Evolutionary conservation across 1,140 invertebrate species (phyloP).

Genomic region (Berghia stephanieae): DNA sequence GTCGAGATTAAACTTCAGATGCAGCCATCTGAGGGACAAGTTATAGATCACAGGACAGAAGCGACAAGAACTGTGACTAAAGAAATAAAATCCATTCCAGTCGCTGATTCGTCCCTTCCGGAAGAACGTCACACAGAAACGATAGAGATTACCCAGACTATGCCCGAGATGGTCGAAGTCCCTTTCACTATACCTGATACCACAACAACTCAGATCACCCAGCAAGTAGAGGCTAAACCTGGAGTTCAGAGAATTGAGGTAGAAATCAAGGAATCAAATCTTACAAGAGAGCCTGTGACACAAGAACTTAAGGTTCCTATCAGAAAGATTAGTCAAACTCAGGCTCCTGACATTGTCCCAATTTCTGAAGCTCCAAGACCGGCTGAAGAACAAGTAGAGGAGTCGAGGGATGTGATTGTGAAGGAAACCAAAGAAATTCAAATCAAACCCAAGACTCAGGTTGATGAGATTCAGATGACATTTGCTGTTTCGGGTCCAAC

Average conservation of each 20-base stretch:
- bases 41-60: slow-evolving; percentile 47
- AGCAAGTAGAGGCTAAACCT: slow-evolving; percentile 31
- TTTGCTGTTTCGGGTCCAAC: slow-evolving; percentile 26
- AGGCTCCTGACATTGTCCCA: slow-evolving; percentile 21
- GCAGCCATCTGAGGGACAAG: slow-evolving; percentile 38
- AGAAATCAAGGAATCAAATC: slow-evolving; percentile 53
- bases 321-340: slow-evolving; percentile 43
- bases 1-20: slow-evolving; percentile 47
- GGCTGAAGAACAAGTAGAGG: slow-evolving; percentile 50
- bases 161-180: slow-evolving; percentile 45
- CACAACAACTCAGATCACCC: slow-evolving; percentile 32
- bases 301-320: slow-evolving; percentile 50
- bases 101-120: slow-evolving; percentile 32
- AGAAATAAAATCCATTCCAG: slow-evolving; percentile 40
- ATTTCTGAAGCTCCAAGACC: slow-evolving; percentile 46
- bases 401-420: slow-evolving; percentile 47
- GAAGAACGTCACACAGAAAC: slow-evolving; percentile 54
- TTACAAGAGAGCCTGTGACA: slow-evolving; percentile 50
- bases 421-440: slow-evolving; percentile 33
- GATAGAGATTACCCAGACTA: slow-evolving; percentile 52
- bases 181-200: slow-evolving; percentile 40
- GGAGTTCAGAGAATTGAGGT: slow-evolving; percentile 56
- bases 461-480: slow-evolving; percentile 36
- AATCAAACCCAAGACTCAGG: slow-evolving; percentile 28
- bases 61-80: slow-evolving; percentile 46